Base-by-base conservation (phyloP, 2,797 vertebrate species). In the Platyrinchus mystaceus region DNA sequence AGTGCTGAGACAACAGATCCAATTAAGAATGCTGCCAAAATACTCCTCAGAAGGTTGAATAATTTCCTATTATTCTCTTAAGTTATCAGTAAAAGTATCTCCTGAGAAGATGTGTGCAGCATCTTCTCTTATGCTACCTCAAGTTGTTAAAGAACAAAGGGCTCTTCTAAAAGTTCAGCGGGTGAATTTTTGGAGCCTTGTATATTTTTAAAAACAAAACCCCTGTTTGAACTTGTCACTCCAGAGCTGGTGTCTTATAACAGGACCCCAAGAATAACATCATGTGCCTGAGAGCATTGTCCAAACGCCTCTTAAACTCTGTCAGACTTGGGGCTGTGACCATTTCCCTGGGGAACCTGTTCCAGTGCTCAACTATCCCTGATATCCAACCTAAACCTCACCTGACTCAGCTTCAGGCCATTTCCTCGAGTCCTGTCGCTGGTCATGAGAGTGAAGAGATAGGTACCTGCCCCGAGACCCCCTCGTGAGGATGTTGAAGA, bases 11-110 rank as follows among this genome's bases (percentile, higher is more conserved):
- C 4, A 3, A 68, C 34, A 58, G 53, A 24, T 90, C 27, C 50
- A 80, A 41, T 77, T 93, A 75, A 86, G 67, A 68, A 14, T 78
- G 24, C 49, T 95, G 66, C 49, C 80, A 94, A 88, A 93, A 92
- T 28, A 62, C 24, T 68, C 53, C 73, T 91, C 32, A 43, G 39
- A 46, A 89, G 37, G 53, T 2, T 90, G 53, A 41, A 60, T 39
- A 78, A 93, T 69, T 88, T 93, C 24, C 58, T 60, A 49, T 20
- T 60, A 60, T 39, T 28, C 18, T 60, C 36, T 39, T 19, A 60
- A 39, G 58, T 60, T 39, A 20, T 28, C 36, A 39, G 26, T 28
- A 60, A 39, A 37, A 60, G 36, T 28, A 28, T 20, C 36, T 60
- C 27, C 10, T 30, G 12, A 19, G 26, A 39, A 60, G 14, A 60